Evolutionary conservation across 2,888 invertebrate genomes (phyloP).

Genomic region (Oasisia sp.): DNA sequence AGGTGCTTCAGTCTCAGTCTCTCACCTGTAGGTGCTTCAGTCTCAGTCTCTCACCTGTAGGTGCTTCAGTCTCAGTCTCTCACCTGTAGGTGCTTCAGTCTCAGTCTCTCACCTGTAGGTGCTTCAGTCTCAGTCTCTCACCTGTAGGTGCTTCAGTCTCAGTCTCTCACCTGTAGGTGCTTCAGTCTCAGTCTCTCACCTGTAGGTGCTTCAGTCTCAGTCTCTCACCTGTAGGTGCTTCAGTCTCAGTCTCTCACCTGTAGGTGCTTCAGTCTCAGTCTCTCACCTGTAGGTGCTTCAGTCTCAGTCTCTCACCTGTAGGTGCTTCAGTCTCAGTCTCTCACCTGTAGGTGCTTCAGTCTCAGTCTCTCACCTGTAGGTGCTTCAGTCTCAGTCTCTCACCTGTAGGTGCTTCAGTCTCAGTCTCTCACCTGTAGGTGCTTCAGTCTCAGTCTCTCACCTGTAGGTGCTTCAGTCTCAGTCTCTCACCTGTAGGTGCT

Average conservation of each 20-base stretch:
- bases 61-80: conserved; percentile 78
- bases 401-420: conserved; percentile 79
- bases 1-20: conserved; percentile 78
- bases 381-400: conserved; percentile 78
- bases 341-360: conserved; percentile 76
- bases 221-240: no score
- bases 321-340: conserved; percentile 78
- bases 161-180: no score
- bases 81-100: conserved; percentile 79
- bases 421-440: no score
- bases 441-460: conserved; percentile 78
- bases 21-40: no score
- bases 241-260: no score
- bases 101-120: no score
- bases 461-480: conserved; percentile 78
- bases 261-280: conserved; percentile 78
- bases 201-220: conserved; percentile 78
- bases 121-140: conserved; percentile 78
- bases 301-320: no score
- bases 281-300: no score
- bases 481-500: no score
- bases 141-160: conserved; percentile 78
- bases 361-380: no score
- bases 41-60: no score
- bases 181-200: no score